phyloP scores from a whole-genome alignment of 2,113 vertebrate genomes.

The Oncorhynchus clarkii region DNA sequence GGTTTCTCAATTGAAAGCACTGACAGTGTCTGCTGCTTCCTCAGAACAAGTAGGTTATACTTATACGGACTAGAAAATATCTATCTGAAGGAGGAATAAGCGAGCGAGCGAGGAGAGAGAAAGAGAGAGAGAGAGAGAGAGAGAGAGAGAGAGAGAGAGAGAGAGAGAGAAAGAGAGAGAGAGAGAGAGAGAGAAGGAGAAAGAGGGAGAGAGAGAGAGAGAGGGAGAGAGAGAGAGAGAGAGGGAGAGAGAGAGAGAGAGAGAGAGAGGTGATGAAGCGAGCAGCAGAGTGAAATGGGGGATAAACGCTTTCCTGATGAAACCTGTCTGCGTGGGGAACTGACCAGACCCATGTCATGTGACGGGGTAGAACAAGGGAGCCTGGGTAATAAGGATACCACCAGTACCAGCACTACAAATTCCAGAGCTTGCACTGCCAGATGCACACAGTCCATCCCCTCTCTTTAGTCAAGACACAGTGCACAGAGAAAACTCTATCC shows the following conservation, averaged over 20 bases:
- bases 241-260: too few relatives aligned
- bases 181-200: too few relatives aligned
- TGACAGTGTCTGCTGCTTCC: neutral
- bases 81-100: too few relatives aligned
- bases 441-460: slow-evolving; percentile 10
- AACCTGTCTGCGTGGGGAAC: too few relatives aligned
- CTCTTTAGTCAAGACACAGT: slow-evolving; percentile 29
- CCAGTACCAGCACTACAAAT: neutral
- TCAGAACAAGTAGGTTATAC: neutral
- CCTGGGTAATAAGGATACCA: neutral
- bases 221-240: too few relatives aligned
- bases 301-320: too few relatives aligned
- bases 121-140: neutral
- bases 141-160: too few relatives aligned
- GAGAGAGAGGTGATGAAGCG: neutral
- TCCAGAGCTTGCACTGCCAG: neutral
- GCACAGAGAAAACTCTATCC: slow-evolving; percentile 39
- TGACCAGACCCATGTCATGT: neutral
- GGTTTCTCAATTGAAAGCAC: neutral
- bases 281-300: neutral
- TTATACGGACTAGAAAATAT: neutral
- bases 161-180: too few relatives aligned
- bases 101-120: neutral
- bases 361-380: neutral
- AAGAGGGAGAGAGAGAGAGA: too few relatives aligned